These are phyloP conservation scores for Naso thynnoides DNA, from an alignment of 2,797 vertebrate species.

Conservation along the genomic window DNA sequence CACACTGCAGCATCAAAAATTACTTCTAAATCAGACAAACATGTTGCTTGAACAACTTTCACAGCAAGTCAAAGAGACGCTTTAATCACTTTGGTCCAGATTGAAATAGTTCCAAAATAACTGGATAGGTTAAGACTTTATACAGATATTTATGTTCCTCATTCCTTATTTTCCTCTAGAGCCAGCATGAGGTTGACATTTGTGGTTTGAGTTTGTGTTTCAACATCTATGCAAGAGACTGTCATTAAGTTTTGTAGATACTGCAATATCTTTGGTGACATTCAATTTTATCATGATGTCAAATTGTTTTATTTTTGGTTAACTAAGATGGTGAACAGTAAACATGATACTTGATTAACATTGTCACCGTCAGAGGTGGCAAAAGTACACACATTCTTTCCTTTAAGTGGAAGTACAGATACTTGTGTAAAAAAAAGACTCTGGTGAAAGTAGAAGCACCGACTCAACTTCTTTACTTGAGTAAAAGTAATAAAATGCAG, in stretches of 20 bases:
- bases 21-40: background rate
- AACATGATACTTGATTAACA: background rate
- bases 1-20: background rate
- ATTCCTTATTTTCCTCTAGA: background rate
- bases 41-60: background rate
- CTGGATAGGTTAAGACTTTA: background rate
- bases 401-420: too few relatives aligned
- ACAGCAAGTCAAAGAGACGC: constrained; percentile 8
- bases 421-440: too few relatives aligned
- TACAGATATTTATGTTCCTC: background rate
- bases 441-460: too few relatives aligned
- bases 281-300: background rate
- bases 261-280: background rate
- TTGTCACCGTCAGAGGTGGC: too few relatives aligned
- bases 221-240: background rate
- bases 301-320: background rate
- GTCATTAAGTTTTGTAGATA: background rate
- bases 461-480: too few relatives aligned
- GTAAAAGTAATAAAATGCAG: too few relatives aligned
- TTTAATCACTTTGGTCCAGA: background rate
- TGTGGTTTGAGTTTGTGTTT: background rate
- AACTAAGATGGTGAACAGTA: background rate
- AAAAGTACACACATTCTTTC: too few relatives aligned
- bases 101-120: background rate
- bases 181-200: background rate